Evolutionary conservation across 2,113 vertebrate species (phyloP), one percentile per base, ranked within the genome.

Genomic region (Pangasianodon gigas): DNA sequence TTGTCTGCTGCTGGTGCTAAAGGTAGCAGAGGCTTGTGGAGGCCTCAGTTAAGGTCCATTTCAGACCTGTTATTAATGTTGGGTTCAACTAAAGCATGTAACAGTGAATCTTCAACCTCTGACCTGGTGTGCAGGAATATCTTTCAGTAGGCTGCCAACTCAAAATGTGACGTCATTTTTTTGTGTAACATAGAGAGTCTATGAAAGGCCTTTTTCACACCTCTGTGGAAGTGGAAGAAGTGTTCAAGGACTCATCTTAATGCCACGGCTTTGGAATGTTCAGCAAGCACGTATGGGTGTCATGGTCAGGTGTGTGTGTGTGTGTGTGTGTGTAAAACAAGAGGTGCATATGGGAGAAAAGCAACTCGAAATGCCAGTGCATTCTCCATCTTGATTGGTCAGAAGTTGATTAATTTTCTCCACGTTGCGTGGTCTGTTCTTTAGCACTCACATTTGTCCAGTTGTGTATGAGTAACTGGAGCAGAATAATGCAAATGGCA

Each of bases 401-500:
- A 56, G 14, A 56, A 37, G 51, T 67, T 67, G 48, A 41, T 69
- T 69, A 44, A 1, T 85, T 29, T 67, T 85, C 58, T 51, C 3
- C n/a, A 16, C 26, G 3, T 6, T 85, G 32, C 3, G 10, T 41
- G 56, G 13, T 84, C 32, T 62, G 8, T 60, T 58, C 32, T 83
- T 83, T 83, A 52, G n/a, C n/a, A 21, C 32, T 56, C 32, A 1
- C 4, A 3, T 24, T 32, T 82, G 41, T 29, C 5, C n/a, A 4
- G 84, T 29, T 48, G 24, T 85, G 24, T 46, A 1, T 69, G 62
- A n/a, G 58, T 21, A 86, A 69, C 48, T 86, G 62, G 62, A 86
- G 84, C 60, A 71, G 62, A 51, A 86, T 86, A 86, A 86, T 69
- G 29, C 69, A n/a, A 86, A 69, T 48, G 26, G 44, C 58, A 85